phyloP scores from a whole-genome alignment of 2,113 vertebrate species.

The Cyrtonyx montezumae region DNA sequence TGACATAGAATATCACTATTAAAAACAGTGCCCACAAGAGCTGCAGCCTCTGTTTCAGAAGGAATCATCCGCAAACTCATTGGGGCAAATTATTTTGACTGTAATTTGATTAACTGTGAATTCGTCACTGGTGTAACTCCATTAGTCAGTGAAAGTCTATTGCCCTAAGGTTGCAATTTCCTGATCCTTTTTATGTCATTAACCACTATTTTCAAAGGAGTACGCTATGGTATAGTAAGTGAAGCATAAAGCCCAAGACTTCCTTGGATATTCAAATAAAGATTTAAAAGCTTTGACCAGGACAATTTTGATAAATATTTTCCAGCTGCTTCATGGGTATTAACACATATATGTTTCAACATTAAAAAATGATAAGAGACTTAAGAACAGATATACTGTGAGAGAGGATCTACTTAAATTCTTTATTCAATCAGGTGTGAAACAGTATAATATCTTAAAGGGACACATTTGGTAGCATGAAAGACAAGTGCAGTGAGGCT shows the following conservation, averaged over 20 bases:
- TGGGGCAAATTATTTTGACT: neutral
- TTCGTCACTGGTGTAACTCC: too few species aligned
- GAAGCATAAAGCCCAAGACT: slow-evolving; percentile 51
- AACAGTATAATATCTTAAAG: slow-evolving; percentile 79
- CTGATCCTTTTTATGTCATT: neutral
- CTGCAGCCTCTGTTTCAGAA: neutral
- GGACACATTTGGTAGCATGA: slow-evolving; percentile 76
- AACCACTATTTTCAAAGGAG: neutral
- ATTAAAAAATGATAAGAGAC: slow-evolving; percentile 71
- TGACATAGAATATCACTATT: neutral
- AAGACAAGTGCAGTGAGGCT: slow-evolving; percentile 76
- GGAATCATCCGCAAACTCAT: neutral
- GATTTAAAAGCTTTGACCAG: slow-evolving; percentile 40
- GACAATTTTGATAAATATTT: slow-evolving; percentile 52
- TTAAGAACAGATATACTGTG: slow-evolving; percentile 66
- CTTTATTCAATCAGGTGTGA: slow-evolving; percentile 78
- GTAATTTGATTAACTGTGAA: slow-evolving; percentile 18
- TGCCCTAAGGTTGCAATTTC: neutral
- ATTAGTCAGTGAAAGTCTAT: neutral
- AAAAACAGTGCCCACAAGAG: neutral
- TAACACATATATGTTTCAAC: slow-evolving; percentile 36
- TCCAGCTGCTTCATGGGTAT: slow-evolving; percentile 45
- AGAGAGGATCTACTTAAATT: slow-evolving; percentile 75
- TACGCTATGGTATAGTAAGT: neutral
- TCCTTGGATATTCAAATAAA: slow-evolving; percentile 61